Evolutionary conservation across 2,113 vertebrate species (phyloP).

Genomic region (Tretioscincus oriximinensis): DNA sequence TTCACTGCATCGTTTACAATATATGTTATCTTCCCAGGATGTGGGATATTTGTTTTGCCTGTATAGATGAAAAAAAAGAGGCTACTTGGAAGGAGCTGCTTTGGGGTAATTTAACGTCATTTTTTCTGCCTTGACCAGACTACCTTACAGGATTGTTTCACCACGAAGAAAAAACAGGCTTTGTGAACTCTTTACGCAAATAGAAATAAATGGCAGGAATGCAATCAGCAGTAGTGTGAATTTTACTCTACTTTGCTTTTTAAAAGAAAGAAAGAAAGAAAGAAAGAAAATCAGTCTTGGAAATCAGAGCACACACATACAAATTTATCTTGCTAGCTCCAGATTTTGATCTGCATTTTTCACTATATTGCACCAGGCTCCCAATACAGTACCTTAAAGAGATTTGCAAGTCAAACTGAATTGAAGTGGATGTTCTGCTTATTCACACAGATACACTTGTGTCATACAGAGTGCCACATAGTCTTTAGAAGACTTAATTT

Average conservation of each 20-base stretch:
- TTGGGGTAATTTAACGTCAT: background rate
- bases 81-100: background rate
- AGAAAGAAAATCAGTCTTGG: constrained; percentile 39
- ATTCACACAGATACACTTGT: constrained; percentile 45
- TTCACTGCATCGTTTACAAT: background rate
- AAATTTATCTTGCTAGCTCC: constrained; percentile 38
- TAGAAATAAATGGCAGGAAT: background rate
- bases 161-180: background rate
- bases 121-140: background rate
- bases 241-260: background rate
- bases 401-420: constrained; percentile 39
- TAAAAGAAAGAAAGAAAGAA: too few species aligned
- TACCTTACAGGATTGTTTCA: background rate
- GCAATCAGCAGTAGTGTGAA: background rate
- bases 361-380: constrained; percentile 28
- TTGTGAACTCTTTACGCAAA: background rate
- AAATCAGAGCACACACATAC: constrained; percentile 44
- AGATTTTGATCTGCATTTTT: constrained; percentile 53
- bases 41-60: background rate
- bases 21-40: background rate
- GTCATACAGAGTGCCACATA: constrained; percentile 33
- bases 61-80: background rate
- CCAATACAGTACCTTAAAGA: constrained; percentile 42
- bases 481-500: constrained; percentile 58
- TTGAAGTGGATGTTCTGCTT: constrained; percentile 38